These are phyloP conservation scores for Sebastes hubbsi DNA, from an alignment of 2,797 vertebrate genomes.

Conservation along the genomic window DNA sequence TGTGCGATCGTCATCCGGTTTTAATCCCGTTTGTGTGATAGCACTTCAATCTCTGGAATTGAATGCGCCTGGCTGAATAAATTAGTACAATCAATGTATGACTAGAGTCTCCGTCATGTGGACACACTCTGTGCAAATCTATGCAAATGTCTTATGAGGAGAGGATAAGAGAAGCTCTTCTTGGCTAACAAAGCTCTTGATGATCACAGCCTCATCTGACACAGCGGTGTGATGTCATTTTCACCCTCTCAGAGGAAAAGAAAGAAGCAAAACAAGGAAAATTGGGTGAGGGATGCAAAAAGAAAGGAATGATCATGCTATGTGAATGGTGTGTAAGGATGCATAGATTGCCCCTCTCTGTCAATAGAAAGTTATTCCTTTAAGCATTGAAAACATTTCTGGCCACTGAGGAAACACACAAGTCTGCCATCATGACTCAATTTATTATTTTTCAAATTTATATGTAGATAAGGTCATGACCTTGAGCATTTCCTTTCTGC, in stretches of 20 bases:
- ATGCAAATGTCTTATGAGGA: conserved; percentile 70
- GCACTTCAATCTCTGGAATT: conserved; percentile 72
- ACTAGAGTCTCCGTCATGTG: conserved; percentile 70
- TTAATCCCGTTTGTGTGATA: conserved; percentile 74
- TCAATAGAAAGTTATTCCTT: background rate
- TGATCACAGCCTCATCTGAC: conserved; percentile 56
- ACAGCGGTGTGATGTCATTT: conserved; percentile 53
- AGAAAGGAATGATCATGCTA: background rate
- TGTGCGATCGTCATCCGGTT: conserved; percentile 61
- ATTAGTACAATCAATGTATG: conserved; percentile 78
- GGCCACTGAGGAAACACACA: background rate
- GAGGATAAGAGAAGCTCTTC: conserved; percentile 72
- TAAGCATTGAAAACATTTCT: background rate
- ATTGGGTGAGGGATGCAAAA: background rate
- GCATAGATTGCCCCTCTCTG: background rate
- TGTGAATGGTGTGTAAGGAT: conserved; percentile 5
- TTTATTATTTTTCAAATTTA: background rate
- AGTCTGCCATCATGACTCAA: background rate
- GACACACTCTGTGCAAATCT: conserved; percentile 74
- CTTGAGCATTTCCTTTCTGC: background rate
- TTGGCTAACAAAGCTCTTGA: conserved; percentile 66
- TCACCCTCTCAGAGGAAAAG: conserved; percentile 34
- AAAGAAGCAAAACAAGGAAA: background rate
- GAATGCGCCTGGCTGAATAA: conserved; percentile 72
- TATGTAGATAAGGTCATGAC: background rate